Conservation (phyloP, 2,113 vertebrate genomes). For the Cebus imitator region DNA sequence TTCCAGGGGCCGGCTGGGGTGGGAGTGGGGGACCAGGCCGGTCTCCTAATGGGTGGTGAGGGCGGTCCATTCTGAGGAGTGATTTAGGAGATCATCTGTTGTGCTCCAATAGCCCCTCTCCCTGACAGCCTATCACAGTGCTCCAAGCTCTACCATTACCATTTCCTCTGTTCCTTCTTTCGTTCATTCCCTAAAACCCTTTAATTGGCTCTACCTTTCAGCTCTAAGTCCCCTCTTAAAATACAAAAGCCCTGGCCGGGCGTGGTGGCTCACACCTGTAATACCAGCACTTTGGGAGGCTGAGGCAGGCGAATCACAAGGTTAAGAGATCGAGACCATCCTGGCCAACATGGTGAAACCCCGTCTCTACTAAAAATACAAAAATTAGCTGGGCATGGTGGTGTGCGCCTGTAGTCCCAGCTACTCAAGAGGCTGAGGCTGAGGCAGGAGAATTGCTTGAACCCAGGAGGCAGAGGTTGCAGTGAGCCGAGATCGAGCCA, state of each 20-base stretch:
- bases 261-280: no score
- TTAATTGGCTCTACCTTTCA: background rate
- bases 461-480: no score
- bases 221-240: background rate
- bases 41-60: background rate
- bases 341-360: no score
- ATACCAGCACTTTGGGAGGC: no score
- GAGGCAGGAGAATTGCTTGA: no score
- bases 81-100: background rate
- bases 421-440: no score
- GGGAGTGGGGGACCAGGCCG: background rate
- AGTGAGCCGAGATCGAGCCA: no score
- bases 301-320: fast-evolving
- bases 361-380: no score
- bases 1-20: background rate
- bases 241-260: background rate
- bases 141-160: background rate
- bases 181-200: background rate
- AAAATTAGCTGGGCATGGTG: no score
- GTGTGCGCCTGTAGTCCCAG: no score
- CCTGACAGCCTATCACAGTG: background rate
- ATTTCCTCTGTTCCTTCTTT: background rate
- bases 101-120: background rate
- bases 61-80: background rate
- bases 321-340: no score